These are phyloP conservation scores for Thymelicus sylvestris DNA, from an alignment of 2,888 invertebrate genomes.

Conservation along the genomic window DNA sequence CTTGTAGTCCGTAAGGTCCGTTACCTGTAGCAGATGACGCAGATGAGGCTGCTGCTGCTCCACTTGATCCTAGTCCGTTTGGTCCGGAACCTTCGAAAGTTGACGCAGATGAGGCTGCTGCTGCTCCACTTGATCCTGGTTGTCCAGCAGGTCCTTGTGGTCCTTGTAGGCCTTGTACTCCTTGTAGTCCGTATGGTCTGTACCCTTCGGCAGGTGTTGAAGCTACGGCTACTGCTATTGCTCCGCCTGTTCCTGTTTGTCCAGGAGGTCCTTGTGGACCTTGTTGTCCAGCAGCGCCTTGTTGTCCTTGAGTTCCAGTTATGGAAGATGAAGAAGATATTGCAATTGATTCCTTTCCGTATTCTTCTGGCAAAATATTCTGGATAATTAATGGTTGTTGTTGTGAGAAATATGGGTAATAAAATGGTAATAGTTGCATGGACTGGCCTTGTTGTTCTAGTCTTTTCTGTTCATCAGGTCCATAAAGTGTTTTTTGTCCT, in stretches of 20 bases:
- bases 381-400: too few species aligned
- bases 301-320: slow-evolving; percentile 13
- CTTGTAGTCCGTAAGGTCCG: slow-evolving; percentile 14
- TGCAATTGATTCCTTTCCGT: too few species aligned
- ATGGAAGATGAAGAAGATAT: not conserved
- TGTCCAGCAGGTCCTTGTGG: not conserved
- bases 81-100: not conserved
- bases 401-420: too few species aligned
- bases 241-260: slow-evolving; percentile 19
- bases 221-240: slow-evolving; percentile 18
- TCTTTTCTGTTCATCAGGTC: not conserved
- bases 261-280: slow-evolving; percentile 37
- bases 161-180: not conserved
- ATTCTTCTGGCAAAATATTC: too few species aligned
- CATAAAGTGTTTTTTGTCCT: not conserved
- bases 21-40: too few species aligned
- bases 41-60: not conserved
- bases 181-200: not conserved
- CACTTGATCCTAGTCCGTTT: slow-evolving; percentile 1
- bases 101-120: too few species aligned
- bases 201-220: slow-evolving; percentile 6
- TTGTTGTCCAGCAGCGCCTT: slow-evolving; percentile 29
- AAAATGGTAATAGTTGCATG: too few species aligned
- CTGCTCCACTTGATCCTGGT: not conserved
- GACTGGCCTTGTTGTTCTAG: too few species aligned